phyloP scores from a whole-genome alignment of 2,797 vertebrate genomes.

The Molossus alvarezi region DNA sequence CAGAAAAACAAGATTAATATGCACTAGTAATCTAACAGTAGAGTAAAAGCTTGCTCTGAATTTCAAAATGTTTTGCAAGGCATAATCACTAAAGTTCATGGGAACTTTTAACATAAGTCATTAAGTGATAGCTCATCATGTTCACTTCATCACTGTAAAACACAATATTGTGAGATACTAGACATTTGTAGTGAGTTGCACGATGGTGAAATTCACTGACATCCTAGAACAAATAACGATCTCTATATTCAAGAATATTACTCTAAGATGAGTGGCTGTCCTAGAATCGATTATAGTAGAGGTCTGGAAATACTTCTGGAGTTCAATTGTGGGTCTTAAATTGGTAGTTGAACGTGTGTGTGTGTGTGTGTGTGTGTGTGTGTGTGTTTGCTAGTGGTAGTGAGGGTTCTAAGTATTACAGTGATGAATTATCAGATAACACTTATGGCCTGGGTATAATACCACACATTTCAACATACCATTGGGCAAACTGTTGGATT shows the following conservation, averaged over 20 bases:
- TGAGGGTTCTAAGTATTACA: neutral
- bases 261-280: neutral
- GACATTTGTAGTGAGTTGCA: neutral
- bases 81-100: neutral
- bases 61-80: neutral
- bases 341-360: neutral
- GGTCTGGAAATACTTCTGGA: neutral
- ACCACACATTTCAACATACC: neutral
- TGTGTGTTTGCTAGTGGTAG: neutral
- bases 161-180: neutral
- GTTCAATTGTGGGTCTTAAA: neutral
- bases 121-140: neutral
- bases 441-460: neutral
- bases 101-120: neutral
- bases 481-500: neutral
- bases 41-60: neutral
- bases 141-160: neutral
- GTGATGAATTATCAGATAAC: neutral
- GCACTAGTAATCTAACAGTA: neutral
- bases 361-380: neutral
- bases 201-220: neutral
- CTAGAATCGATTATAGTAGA: neutral
- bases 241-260: neutral
- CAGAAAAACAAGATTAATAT: slow-evolving; percentile 27
- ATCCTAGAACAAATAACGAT: neutral